Percentiles rank a stretch among this genome's conserved stretches.
Evolutionary conservation across 2,888 invertebrate species (phyloP).

Genomic region (Watsonalla cultraria): DNA sequence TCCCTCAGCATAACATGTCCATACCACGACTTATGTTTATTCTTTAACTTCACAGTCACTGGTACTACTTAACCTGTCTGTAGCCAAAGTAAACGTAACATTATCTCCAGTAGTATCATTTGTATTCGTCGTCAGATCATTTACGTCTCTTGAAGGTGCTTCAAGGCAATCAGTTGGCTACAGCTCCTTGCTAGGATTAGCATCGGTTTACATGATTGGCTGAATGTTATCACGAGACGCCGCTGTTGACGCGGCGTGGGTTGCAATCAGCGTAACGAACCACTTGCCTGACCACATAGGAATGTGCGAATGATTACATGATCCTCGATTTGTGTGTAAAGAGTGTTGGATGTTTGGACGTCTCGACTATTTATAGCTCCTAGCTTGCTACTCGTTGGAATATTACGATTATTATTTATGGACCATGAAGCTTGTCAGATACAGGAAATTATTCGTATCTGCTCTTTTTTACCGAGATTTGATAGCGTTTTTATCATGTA

Average conservation of each 20-base stretch:
- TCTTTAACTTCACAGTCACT: too few relatives aligned
- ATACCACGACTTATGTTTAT: too few relatives aligned
- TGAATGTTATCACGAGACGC: constrained; percentile 18
- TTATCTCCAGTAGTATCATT: background rate
- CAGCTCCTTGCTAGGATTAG: constrained; percentile 6
- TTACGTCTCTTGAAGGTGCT: constrained; percentile 11
- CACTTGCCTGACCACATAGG: constrained; percentile 13
- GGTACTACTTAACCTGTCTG: too few relatives aligned
- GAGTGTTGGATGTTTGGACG: too few relatives aligned
- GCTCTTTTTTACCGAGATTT: too few relatives aligned
- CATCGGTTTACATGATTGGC: constrained; percentile 9
- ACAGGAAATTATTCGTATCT: too few relatives aligned
- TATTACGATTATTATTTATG: background rate
- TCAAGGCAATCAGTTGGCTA: constrained; percentile 6
- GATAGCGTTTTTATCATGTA: too few relatives aligned
- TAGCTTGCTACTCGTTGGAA: background rate
- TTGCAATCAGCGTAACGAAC: constrained; percentile 24
- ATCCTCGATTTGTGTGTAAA: background rate
- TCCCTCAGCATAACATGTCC: too few relatives aligned
- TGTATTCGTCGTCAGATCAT: constrained; percentile 10
- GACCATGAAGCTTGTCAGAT: too few relatives aligned
- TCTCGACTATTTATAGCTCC: too few relatives aligned
- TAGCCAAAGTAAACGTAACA: background rate
- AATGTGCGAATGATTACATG: background rate
- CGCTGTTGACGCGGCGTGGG: constrained; percentile 27